Percentiles rank a stretch among this genome's conserved stretches.
Evolutionary conservation across 2,888 invertebrate genomes (phyloP).

Genomic region (Philonicus albiceps): DNA sequence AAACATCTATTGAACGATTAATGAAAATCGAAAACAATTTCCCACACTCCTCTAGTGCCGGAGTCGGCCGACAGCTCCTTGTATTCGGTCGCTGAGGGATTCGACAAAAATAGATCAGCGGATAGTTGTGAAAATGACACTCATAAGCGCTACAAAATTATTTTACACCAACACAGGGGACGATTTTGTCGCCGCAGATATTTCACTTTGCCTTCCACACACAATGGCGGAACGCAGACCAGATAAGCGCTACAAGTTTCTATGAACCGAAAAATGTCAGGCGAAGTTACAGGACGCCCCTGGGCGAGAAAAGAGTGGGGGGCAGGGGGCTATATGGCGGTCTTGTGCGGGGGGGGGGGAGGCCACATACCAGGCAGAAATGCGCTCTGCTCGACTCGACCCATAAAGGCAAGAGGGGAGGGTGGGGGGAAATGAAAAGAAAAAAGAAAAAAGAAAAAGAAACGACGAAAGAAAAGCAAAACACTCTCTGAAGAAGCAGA

Average conservation of each 20-base stretch:
- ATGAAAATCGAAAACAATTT: conserved; percentile 36
- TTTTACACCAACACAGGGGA: background rate
- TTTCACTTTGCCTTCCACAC: conserved; percentile 8
- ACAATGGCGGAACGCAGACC: background rate
- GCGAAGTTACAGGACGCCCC: background rate
- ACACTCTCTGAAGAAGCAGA: conserved; percentile 5
- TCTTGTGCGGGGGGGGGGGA: background rate
- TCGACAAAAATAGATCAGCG: conserved; percentile 33
- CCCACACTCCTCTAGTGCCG: background rate
- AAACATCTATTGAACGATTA: conserved; percentile 19
- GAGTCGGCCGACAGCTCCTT: background rate
- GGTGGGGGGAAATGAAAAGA: background rate
- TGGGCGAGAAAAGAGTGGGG: background rate
- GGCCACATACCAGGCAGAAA: background rate
- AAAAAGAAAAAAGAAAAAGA: background rate
- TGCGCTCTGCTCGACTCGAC: conserved; percentile 29
- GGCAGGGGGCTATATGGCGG: too few species aligned
- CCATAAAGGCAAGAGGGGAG: conserved; percentile 24
- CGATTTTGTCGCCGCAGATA: background rate
- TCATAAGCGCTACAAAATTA: conserved; percentile 23
- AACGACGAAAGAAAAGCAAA: background rate
- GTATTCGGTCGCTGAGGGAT: background rate
- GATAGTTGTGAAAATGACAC: conserved; percentile 31
- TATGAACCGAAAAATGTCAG: conserved; percentile 39
- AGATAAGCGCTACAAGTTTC: conserved; percentile 26